Evolutionary conservation across 2,888 invertebrate genomes (phyloP).

Genomic region (Cephus runcator): DNA sequence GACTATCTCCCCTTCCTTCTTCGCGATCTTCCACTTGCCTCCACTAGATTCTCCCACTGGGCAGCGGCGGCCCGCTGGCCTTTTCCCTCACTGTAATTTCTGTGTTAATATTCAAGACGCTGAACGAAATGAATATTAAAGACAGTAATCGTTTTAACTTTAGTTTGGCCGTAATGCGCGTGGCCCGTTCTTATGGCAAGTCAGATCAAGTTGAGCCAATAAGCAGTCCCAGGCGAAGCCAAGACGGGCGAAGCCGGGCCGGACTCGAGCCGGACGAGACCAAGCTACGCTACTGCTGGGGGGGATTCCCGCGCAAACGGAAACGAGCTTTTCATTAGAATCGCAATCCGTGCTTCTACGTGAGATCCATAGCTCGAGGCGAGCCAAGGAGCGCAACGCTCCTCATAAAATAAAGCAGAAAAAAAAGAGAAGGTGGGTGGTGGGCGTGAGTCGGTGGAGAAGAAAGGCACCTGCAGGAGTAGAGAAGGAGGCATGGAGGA

Average conservation of each 20-base stretch:
- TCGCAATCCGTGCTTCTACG: neutral
- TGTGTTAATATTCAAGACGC: constrained; percentile 59
- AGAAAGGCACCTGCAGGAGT: constrained; percentile 11
- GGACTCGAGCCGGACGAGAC: neutral
- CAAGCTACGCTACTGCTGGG: neutral
- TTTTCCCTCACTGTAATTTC: constrained; percentile 37
- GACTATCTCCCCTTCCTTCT: neutral
- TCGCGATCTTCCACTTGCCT: neutral
- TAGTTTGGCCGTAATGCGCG: constrained; percentile 35
- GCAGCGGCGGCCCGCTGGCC: neutral
- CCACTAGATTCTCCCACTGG: neutral
- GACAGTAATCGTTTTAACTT: constrained; percentile 60
- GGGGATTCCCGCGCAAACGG: neutral
- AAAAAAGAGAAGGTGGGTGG: neutral
- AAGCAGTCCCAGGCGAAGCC: neutral
- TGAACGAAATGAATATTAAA: constrained; percentile 62
- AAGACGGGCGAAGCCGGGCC: neutral
- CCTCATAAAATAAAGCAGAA: neutral
- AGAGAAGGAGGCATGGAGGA: neutral
- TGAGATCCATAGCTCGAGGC: neutral
- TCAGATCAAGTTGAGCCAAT: neutral
- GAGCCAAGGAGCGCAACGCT: neutral
- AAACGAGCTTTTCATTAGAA: constrained; percentile 5
- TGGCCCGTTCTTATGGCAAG: neutral
- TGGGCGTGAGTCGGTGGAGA: constrained; percentile 11